Evolutionary conservation across 92 coral and sea anemone species (phyloP).

Genomic region (Palythoa caribaeorum): DNA sequence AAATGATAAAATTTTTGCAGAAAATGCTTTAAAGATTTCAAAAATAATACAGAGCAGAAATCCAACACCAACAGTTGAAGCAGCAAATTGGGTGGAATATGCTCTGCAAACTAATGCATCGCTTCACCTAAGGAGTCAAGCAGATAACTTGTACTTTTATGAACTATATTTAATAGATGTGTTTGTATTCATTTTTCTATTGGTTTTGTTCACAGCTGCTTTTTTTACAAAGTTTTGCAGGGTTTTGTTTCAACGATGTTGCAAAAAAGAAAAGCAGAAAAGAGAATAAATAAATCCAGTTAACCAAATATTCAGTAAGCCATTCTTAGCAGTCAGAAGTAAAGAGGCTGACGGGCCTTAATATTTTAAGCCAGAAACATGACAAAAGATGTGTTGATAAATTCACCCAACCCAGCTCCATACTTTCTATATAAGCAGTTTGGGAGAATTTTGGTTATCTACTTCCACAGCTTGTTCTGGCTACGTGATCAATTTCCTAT

Average conservation of each 20-base stretch:
- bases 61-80: conserved; percentile 76
- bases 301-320: neutral
- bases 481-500: no score
- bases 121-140: conserved; percentile 78
- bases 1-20: conserved; percentile 42
- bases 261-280: conserved; percentile 1
- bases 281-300: neutral
- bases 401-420: no score
- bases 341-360: no score
- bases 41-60: conserved; percentile 64
- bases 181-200: conserved; percentile 16
- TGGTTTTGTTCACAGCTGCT: neutral
- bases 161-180: conserved; percentile 81
- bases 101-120: conserved; percentile 74
- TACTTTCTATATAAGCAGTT: no score
- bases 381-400: no score
- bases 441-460: no score
- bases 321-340: no score
- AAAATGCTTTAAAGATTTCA: conserved; percentile 63
- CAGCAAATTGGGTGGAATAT: conserved; percentile 92
- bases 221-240: neutral
- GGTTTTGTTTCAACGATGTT: neutral
- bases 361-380: no score
- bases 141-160: conserved; percentile 67
- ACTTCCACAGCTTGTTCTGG: no score